phyloP scores from a whole-genome alignment of 2,888 invertebrate genomes.

The Stenchaetothrips biformis region DNA sequence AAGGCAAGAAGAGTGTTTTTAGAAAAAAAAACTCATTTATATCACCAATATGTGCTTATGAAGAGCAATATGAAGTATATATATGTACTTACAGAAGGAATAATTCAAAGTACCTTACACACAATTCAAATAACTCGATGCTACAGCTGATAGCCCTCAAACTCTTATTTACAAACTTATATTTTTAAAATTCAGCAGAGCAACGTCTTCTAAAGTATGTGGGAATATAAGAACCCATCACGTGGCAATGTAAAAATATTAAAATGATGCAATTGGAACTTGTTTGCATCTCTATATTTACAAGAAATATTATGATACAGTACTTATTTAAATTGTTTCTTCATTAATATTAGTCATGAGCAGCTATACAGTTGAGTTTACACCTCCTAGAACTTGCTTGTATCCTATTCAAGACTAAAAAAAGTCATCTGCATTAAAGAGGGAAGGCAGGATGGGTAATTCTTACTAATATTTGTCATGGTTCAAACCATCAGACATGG shows the following conservation, averaged over 20 bases:
- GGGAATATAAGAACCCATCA: not conserved
- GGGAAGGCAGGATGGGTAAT: too few relatives aligned
- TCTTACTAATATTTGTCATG: too few relatives aligned
- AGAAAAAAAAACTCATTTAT: not conserved
- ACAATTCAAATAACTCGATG: not conserved
- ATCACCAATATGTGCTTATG: slow-evolving; percentile 5
- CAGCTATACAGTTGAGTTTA: not conserved
- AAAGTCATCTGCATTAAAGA: too few relatives aligned
- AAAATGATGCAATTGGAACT: not conserved
- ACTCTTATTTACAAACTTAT: too few relatives aligned
- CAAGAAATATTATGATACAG: not conserved
- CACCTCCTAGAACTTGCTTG: too few relatives aligned
- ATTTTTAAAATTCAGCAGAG: too few relatives aligned
- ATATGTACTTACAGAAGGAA: not conserved
- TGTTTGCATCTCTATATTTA: not conserved
- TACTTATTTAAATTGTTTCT: too few relatives aligned
- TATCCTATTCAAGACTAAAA: too few relatives aligned
- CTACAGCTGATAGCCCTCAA: not conserved
- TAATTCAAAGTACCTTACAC: not conserved
- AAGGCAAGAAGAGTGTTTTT: not conserved
- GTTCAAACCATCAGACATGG: too few relatives aligned
- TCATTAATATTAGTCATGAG: not conserved
- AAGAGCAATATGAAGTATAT: not conserved
- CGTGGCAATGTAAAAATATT: slow-evolving; percentile 10
- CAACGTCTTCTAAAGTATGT: too few relatives aligned